Conservation (phyloP, 2,888 invertebrate genomes). For the Oxycera nigricornis region DNA sequence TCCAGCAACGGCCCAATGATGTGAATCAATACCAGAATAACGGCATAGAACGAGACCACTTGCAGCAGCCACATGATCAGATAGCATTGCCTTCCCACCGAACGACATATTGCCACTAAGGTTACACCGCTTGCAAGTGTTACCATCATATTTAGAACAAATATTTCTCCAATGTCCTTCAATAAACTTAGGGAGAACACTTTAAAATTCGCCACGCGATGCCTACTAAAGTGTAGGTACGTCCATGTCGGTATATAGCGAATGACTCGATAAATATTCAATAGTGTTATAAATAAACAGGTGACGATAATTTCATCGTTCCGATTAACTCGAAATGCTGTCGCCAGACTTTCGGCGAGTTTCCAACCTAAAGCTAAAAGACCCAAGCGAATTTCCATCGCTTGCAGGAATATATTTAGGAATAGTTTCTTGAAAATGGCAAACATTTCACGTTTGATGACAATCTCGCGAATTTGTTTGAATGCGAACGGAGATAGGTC, state of each 20-base stretch:
- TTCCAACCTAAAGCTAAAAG: slow-evolving; percentile 10
- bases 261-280: neutral
- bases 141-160: neutral
- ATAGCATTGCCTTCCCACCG: neutral
- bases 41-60: neutral
- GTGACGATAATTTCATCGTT: neutral
- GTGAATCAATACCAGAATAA: neutral
- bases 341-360: neutral
- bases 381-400: slow-evolving; percentile 6
- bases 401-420: neutral
- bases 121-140: neutral
- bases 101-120: neutral
- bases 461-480: neutral
- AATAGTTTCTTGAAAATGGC: slow-evolving; percentile 2
- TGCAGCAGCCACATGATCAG: neutral
- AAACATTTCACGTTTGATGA: neutral
- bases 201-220: neutral
- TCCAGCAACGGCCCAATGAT: neutral
- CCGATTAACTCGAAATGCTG: neutral
- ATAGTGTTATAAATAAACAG: neutral
- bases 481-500: neutral
- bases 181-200: neutral
- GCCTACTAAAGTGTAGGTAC: neutral
- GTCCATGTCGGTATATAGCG: neutral
- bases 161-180: neutral